These are phyloP conservation scores for Acipenser oxyrinchus DNA, from an alignment of 2,797 vertebrate genomes.

Conservation along the genomic window DNA sequence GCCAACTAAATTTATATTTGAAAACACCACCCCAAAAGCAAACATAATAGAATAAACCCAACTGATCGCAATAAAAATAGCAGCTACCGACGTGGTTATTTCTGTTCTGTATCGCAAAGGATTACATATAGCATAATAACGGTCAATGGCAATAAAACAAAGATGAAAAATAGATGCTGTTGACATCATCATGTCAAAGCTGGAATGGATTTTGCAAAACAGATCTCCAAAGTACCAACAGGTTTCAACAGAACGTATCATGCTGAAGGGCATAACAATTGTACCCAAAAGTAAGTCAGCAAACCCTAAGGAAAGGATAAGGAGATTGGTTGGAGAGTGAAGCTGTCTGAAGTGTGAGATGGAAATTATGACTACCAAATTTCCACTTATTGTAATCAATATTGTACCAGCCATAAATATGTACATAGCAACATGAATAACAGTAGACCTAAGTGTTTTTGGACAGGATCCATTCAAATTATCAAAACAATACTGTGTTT, in stretches of 20 bases:
- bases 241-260: slow-evolving; percentile 27
- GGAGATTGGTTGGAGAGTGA: slow-evolving; percentile 17
- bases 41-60: slow-evolving; percentile 26
- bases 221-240: slow-evolving; percentile 37
- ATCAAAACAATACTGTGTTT: slow-evolving; percentile 19
- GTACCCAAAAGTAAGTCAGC: slow-evolving; percentile 30
- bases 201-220: slow-evolving; percentile 32
- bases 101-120: slow-evolving; percentile 28
- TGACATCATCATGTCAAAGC: slow-evolving; percentile 30
- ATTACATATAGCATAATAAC: slow-evolving; percentile 33
- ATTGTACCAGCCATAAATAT: slow-evolving; percentile 24
- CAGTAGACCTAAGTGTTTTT: slow-evolving; percentile 4
- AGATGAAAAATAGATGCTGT: slow-evolving; percentile 32
- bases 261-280: slow-evolving; percentile 35
- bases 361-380: slow-evolving; percentile 25
- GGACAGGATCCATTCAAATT: slow-evolving; percentile 25
- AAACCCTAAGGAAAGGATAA: slow-evolving; percentile 26
- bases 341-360: slow-evolving; percentile 19
- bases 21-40: slow-evolving; percentile 29
- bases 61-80: slow-evolving; percentile 15
- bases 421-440: slow-evolving; percentile 19
- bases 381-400: slow-evolving; percentile 30
- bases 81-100: slow-evolving; percentile 19
- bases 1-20: slow-evolving; percentile 26
- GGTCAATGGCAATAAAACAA: slow-evolving; percentile 30